Conservation (phyloP, 2,113 vertebrate genomes). For the Dicerorhinus sumatrensis region DNA sequence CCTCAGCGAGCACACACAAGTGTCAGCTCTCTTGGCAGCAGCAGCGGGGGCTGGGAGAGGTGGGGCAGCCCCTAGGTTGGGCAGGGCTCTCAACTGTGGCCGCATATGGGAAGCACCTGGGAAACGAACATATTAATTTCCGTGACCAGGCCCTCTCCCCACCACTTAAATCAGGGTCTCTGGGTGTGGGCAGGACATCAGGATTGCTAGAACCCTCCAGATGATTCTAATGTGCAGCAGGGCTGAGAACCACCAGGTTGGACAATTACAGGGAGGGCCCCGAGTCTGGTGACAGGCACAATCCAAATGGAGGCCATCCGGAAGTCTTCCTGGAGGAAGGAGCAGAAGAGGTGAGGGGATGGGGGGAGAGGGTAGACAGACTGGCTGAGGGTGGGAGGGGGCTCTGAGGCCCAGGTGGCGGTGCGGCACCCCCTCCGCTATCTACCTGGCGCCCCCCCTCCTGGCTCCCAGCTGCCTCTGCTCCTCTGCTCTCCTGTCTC, state of each 20-base stretch:
- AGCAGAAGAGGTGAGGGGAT: background rate
- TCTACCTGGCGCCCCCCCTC: background rate
- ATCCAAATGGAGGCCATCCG: background rate
- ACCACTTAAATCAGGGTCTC: background rate
- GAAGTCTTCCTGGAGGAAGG: background rate
- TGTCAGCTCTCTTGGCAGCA: fast-evolving
- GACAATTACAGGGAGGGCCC: background rate
- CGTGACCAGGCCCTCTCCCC: background rate
- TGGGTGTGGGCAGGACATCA: background rate
- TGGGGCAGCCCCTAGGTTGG: too few relatives aligned
- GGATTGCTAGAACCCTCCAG: too few relatives aligned
- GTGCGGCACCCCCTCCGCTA: background rate
- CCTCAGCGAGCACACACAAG: fast-evolving
- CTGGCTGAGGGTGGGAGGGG: background rate
- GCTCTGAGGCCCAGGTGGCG: background rate
- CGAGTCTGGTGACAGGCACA: background rate
- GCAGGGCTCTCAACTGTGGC: background rate
- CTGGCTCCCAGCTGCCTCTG: background rate
- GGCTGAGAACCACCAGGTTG: background rate
- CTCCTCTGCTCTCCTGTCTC: background rate
- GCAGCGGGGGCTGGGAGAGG: background rate
- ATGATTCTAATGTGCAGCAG: background rate
- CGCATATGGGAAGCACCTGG: background rate
- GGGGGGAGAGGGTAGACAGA: fast-evolving
- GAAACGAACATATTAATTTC: background rate